Evolutionary conservation across 1,140 invertebrate genomes (phyloP).

Genomic region (Muscidifurax raptorellus): DNA sequence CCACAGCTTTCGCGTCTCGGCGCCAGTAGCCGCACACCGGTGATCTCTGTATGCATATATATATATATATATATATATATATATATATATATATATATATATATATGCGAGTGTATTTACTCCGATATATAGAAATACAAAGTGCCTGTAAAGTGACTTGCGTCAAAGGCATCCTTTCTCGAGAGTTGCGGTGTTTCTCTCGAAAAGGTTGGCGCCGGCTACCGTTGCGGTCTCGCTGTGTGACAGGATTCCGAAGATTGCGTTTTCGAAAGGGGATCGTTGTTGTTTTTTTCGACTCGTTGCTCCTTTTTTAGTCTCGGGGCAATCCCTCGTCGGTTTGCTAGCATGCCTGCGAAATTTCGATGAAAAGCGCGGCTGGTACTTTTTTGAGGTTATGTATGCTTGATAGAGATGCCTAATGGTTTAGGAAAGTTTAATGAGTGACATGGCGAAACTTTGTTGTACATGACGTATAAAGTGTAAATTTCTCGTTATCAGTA

Average conservation of each 20-base stretch:
- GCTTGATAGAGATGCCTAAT: neutral
- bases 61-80: no score
- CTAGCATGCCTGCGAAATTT: neutral
- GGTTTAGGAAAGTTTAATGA: neutral
- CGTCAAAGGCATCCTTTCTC: conserved; percentile 31
- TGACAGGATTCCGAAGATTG: neutral
- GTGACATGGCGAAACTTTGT: conserved; percentile 1
- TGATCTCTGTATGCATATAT: neutral
- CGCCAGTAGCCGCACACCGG: conserved; percentile 11
- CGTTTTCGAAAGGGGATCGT: conserved; percentile 27
- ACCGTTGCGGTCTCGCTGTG: conserved; percentile 42
- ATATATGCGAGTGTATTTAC: neutral
- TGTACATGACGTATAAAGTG: neutral
- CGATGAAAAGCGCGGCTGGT: neutral
- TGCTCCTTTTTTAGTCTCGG: neutral
- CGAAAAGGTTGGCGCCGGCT: neutral
- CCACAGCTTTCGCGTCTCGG: conserved; percentile 34
- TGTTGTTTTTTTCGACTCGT: neutral
- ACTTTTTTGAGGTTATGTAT: neutral
- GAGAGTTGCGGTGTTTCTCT: neutral
- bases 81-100: neutral
- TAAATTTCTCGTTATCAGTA: neutral
- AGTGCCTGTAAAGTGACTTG: conserved; percentile 21
- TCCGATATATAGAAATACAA: neutral
- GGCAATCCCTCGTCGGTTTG: neutral